Evolutionary conservation across 2,797 vertebrate genomes (phyloP).

Genomic region (Brachyalestes nurse): DNA sequence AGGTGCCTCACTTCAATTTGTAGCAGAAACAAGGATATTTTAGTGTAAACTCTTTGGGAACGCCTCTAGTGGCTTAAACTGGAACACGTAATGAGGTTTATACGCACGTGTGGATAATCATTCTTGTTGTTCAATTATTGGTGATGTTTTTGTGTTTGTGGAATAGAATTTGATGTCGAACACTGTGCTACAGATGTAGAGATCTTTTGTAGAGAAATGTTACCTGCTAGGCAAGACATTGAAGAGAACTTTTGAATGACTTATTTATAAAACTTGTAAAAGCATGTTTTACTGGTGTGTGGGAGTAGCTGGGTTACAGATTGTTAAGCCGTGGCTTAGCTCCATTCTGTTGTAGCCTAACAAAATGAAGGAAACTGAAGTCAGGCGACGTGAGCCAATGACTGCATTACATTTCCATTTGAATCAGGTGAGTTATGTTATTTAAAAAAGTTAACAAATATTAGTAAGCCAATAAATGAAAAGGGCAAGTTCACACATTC

Average conservation of each 20-base stretch:
- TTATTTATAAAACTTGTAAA: constrained; percentile 12
- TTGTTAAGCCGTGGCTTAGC: neutral
- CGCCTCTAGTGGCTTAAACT: neutral
- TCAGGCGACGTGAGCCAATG: no score
- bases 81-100: constrained; percentile 7
- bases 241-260: neutral
- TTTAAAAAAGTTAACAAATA: no score
- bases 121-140: neutral
- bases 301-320: neutral
- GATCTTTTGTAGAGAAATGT: neutral
- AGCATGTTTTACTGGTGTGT: neutral
- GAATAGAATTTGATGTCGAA: neutral
- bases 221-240: neutral
- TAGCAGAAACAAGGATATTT: constrained; percentile 24
- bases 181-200: neutral
- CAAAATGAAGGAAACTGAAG: neutral
- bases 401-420: no score
- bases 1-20: constrained; percentile 39
- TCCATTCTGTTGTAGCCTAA: neutral
- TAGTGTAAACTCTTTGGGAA: neutral
- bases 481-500: neutral
- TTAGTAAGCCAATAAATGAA: neutral
- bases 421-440: no score
- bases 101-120: no score
- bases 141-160: neutral